A percentile compares a stretch with the other conserved stretches of the same genome.
phyloP scores from a whole-genome alignment of 1,140 invertebrate species.

The Chelonus insularis region DNA sequence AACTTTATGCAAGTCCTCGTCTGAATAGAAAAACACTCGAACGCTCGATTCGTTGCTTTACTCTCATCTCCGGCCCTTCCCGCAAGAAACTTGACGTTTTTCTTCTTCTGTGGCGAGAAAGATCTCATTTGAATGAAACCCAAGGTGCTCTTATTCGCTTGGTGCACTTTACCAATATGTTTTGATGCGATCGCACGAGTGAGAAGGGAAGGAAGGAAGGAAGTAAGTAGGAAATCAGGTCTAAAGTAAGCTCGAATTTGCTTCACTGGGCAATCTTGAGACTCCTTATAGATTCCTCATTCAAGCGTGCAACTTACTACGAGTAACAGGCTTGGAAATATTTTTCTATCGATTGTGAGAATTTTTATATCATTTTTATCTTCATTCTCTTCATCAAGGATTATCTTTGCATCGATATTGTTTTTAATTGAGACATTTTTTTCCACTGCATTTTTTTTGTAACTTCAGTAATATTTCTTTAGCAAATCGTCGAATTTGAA shows the following conservation, averaged over 20 bases:
- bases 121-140: conserved; percentile 53
- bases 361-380: too few species aligned
- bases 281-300: conserved; percentile 36
- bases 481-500: too few species aligned
- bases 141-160: conserved; percentile 24
- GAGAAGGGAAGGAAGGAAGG: conserved; percentile 26
- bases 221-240: conserved; percentile 31
- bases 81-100: conserved; percentile 29
- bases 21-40: conserved; percentile 55
- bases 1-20: conserved; percentile 48
- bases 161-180: conserved; percentile 43
- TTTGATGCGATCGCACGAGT: conserved; percentile 31
- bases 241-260: conserved; percentile 38
- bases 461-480: too few species aligned
- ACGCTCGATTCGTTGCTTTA: conserved; percentile 33
- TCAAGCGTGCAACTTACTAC: conserved; percentile 29
- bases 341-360: not conserved
- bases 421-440: too few species aligned
- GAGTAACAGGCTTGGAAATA: conserved; percentile 26
- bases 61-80: conserved; percentile 22
- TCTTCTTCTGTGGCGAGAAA: conserved; percentile 18
- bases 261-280: conserved; percentile 35
- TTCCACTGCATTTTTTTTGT: too few species aligned
- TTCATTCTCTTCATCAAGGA: too few species aligned
- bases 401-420: too few species aligned